Base-by-base conservation (phyloP, 1,140 invertebrate genomes). In the Ceratina calcarata region DNA sequence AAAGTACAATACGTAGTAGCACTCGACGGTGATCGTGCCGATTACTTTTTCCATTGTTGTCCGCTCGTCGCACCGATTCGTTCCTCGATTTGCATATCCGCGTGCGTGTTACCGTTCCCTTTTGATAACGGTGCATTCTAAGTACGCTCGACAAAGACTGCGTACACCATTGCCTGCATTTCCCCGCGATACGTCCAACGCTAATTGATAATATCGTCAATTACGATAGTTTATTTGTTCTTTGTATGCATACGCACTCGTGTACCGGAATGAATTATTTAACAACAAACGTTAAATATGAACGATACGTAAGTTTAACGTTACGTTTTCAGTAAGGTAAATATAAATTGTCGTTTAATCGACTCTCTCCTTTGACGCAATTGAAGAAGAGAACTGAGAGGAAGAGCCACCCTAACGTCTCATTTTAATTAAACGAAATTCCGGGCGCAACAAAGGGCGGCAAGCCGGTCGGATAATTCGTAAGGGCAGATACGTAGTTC, bases 401-500 rank as follows among this genome's bases (percentile, higher is more conserved):
- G 51, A 32, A 67, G 27, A 78, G 66, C 18, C 73, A 6, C 68
- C 76, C 72, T 80, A 64, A 68, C 79, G 84, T 86, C 77, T 88
- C 84, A 80, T 86, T 87, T 87, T 87, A 87, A 87, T 87, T 87
- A 87, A 86, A 86, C 84, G 85, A 87, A 87, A 87, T 87, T 87
- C 86, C 86, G 79, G 69, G 76, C 78, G 78, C 73, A 84, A 87
- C 86, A 87, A 87, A 87, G 86, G 86, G 85, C 86, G 79, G 82
- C 79, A 84, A 87, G 86, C 79, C 86, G 84, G 80, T 82, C 86
- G 86, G 76, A 80, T 87, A 87, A 87, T 87, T 87, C 86, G 86
- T 83, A 87, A 84, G 86, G 85, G 85, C 86, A 87, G 86, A 87
- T 87, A 87, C 85, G 86, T 87, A 82, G 85, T 86, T 87, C 86